Evolutionary conservation across 1,140 invertebrate species (phyloP), one percentile per base, ranked within the genome.

Genomic region (Danaus melanippus): DNA sequence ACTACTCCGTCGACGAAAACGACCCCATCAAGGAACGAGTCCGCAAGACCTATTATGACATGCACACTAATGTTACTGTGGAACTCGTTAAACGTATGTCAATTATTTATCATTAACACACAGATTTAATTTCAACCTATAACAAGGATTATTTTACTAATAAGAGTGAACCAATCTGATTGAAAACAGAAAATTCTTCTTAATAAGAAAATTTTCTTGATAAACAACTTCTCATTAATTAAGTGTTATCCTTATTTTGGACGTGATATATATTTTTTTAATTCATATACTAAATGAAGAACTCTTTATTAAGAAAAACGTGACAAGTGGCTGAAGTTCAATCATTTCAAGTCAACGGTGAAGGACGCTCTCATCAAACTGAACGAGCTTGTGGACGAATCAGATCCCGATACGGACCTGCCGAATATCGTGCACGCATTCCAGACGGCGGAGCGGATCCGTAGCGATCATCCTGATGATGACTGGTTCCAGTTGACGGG

Each of bases 401-500:
- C 94, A 47, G 97, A 99, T 87, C 97, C 97, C 0, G 97, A 99
- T 86, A 92, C 92, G 6, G 90, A 93, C 70, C 84, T 98, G 56
- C 97, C 97, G 1, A 99, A 99, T 84, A 95, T 97, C 46, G 90
- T 98, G 39, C 97, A 99, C 84, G 97, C 96, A 43, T 99, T 96
- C 84, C 97, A 99, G 89, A 98, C 97, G 0, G 98, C 97, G 0
- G 97, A 99, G 87, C 89, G 93, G 49, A 97, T 98, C 58, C 91
- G 97, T 1, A 71, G 89, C 21, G 92, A 94, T 42, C 92, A 96
- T 82, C 97, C 97, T 0, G 89, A 97, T 56, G 72, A 90, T n/a
- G 96, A 97, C 71, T 99, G 97, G 97, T 94, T 99, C 67, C 97
- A 99, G 62, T 87, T 99, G 1, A 96, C 93, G 10, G 97, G 97